Evolutionary conservation across 2,888 invertebrate species (phyloP), one percentile per base, ranked within the genome.

Genomic region (Lepidocyrtinus sp.): DNA sequence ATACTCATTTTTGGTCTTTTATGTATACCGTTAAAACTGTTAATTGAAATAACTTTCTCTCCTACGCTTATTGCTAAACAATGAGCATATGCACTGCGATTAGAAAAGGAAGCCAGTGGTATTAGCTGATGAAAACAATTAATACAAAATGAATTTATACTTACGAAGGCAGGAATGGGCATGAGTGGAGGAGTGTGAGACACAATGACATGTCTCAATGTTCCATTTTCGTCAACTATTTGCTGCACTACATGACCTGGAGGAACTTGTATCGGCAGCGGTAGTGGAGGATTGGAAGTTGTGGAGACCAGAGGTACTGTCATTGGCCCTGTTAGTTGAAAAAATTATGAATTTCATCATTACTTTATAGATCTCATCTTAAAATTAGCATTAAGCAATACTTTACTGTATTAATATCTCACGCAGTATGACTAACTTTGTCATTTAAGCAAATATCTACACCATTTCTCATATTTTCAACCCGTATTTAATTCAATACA

Each of bases 261-360:
- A 82, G 96, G 96, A 87, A 97, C 95, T 90, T 96, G 95, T 88
- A 97, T 95, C 75, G 96, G 96, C 92, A 97, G 94, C 82, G 95
- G 93, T 87, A 94, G 91, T 74, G 94, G 94, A 79, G 94, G 93
- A 87, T 93, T 92, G 84, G 92, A 91, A 89, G 92, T 93, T 88
- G 94, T 94, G 87, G 94, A 94, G 87, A 95, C 94, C 94, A 95
- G 94, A 87, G 94, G 93, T 87, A 95, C 94, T 85, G 94, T 94
- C 89, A 94, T 94, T 88, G 95, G 95, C 89, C 95, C 95, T 94
- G 89, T 72, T 89, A 90, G 25, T 26, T 46, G 19, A 25, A 9
- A 46, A 22, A 50, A 63, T 63, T 45, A 50, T 46, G 15, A 9
- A 7, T 36, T 24, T 61, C 9, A 61, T 7, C 22, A n/a, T n/a